These are phyloP conservation scores for Ectemnius continuus DNA, from an alignment of 2,888 invertebrate genomes.

Conservation along the genomic window DNA sequence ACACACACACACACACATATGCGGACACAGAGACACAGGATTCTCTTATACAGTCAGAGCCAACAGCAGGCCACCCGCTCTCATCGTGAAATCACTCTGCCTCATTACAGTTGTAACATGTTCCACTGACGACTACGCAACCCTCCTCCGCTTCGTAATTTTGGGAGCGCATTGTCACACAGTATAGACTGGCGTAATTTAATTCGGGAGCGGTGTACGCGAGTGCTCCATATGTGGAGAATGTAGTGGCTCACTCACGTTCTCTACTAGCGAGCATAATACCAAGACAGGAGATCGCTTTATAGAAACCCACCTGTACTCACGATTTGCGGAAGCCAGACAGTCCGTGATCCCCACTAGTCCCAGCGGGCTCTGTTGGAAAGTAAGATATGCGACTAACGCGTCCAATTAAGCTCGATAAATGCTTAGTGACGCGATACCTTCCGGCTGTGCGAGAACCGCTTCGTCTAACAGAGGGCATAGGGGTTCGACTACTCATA, in stretches of 20 bases:
- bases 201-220: slow-evolving; percentile 47
- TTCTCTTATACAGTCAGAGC: slow-evolving; percentile 34
- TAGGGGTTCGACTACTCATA: too few relatives aligned
- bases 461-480: too few relatives aligned
- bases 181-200: slow-evolving; percentile 65
- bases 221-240: slow-evolving; percentile 35
- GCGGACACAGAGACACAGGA: neutral
- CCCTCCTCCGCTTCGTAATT: slow-evolving; percentile 48
- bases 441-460: too few relatives aligned
- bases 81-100: slow-evolving; percentile 56
- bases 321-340: too few relatives aligned
- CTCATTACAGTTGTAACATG: slow-evolving; percentile 62
- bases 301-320: too few relatives aligned
- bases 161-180: slow-evolving; percentile 61
- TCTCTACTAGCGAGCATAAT: slow-evolving; percentile 57
- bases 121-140: slow-evolving; percentile 53
- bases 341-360: slow-evolving; percentile 10
- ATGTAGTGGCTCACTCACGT: slow-evolving; percentile 60
- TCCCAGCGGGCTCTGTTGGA: slow-evolving; percentile 2
- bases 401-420: slow-evolving; percentile 34
- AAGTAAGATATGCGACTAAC: slow-evolving; percentile 32
- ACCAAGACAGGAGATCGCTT: slow-evolving; percentile 36
- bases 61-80: neutral
- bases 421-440: slow-evolving; percentile 13
- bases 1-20: slow-evolving; percentile 5